phyloP scores from a whole-genome alignment of 2,113 vertebrate species.

The Hydrolagus affinis region DNA sequence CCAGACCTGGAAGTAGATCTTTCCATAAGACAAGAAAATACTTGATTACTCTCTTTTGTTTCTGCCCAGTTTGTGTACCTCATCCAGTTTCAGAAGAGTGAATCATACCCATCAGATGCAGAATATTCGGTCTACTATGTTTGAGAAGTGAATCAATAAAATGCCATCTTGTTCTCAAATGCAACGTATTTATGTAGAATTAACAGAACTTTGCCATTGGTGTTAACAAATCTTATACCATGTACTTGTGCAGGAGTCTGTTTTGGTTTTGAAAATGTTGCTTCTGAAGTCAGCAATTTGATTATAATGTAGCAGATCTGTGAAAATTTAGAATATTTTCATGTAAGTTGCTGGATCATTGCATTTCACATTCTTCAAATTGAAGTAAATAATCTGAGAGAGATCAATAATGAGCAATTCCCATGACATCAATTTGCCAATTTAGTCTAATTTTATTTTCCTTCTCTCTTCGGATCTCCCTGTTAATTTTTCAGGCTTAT shows the following conservation, averaged over 20 bases:
- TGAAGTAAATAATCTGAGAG: not conserved
- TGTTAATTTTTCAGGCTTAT: not conserved
- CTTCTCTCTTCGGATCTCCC: not conserved
- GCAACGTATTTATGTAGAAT: not conserved
- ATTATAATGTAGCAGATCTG: not conserved
- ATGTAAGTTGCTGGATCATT: not conserved
- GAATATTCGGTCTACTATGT: not conserved
- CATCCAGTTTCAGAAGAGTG: too few relatives aligned
- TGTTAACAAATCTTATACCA: too few relatives aligned
- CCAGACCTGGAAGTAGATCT: conserved; percentile 49
- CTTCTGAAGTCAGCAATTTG: not conserved
- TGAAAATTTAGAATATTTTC: not conserved
- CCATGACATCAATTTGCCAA: not conserved
- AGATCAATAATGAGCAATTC: not conserved
- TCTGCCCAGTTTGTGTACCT: conserved; percentile 60
- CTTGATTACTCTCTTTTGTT: conserved; percentile 52
- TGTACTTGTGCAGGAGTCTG: too few relatives aligned
- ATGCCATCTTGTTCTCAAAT: not conserved
- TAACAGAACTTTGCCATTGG: too few relatives aligned
- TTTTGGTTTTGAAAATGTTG: too few relatives aligned
- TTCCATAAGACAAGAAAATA: conserved; percentile 41
- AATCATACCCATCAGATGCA: not conserved
- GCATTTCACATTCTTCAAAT: not conserved
- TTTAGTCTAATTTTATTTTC: not conserved
- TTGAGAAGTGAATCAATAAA: not conserved